Percentiles rank a stretch among this genome's conserved stretches.
Conservation (phyloP, 2,797 vertebrate genomes). For the Tolypeutes matacus region DNA sequence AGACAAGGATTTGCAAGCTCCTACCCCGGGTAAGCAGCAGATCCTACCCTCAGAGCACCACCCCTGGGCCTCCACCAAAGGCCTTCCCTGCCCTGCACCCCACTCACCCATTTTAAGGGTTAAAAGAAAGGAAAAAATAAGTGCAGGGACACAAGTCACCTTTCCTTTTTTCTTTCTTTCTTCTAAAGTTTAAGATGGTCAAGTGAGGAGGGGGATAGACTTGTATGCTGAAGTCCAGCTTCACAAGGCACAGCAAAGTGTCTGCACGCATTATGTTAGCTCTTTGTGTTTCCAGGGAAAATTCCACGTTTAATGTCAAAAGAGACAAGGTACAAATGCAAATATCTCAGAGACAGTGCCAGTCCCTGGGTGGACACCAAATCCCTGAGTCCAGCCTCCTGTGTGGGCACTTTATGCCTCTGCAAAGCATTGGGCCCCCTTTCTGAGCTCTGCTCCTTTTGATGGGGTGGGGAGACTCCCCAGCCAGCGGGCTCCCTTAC, state of each 20-base stretch:
- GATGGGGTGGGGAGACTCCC: neutral
- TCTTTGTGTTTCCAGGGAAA: neutral
- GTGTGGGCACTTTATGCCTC: neutral
- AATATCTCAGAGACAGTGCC: neutral
- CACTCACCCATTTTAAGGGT: too few species aligned
- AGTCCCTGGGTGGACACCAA: neutral
- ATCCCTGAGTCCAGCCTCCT: neutral
- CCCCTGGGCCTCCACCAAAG: neutral
- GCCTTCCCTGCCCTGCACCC: neutral
- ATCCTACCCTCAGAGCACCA: neutral
- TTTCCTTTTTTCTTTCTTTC: neutral
- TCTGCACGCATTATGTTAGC: neutral
- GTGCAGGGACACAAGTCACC: neutral
- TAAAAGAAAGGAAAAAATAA: too few species aligned
- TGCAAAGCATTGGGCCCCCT: neutral
- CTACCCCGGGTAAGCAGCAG: neutral
- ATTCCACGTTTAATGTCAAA: neutral
- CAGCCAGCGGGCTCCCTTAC: conserved; percentile 85
- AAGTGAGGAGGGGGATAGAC: too few species aligned
- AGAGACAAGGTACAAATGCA: neutral
- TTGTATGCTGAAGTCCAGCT: neutral
- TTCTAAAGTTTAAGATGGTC: neutral
- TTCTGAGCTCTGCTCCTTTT: neutral
- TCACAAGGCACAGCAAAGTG: neutral
- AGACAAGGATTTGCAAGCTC: neutral